Conservation (phyloP, 1,140 invertebrate species). For the Euwallacea fornicatus region DNA sequence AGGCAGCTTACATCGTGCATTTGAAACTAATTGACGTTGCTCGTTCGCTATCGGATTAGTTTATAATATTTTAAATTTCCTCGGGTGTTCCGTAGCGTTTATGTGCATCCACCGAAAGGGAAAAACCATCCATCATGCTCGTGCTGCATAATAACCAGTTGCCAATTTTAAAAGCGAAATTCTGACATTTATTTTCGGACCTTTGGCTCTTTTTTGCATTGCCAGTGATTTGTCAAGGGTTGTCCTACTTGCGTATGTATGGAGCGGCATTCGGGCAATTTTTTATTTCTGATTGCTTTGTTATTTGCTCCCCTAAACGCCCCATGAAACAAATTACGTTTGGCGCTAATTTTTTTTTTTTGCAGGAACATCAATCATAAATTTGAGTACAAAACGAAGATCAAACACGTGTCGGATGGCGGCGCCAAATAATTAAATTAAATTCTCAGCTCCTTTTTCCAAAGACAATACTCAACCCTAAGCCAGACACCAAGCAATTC, state of each 20-base stretch:
- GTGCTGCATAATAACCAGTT: neutral
- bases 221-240: conserved; percentile 7
- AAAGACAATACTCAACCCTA: conserved; percentile 4
- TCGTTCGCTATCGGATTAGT: no score
- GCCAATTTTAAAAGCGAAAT: conserved; percentile 2
- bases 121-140: no score
- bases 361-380: neutral
- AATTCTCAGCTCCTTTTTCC: no score
- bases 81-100: no score
- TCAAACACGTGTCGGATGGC: no score
- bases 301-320: neutral
- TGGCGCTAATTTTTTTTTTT: neutral
- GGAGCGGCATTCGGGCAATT: neutral
- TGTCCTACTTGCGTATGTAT: conserved; percentile 4
- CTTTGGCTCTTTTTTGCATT: neutral
- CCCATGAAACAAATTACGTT: neutral
- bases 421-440: no score
- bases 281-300: conserved; percentile 5
- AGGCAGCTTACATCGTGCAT: no score
- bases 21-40: no score
- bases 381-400: no score
- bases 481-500: conserved; percentile 22
- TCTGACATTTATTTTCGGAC: conserved; percentile 1
- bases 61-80: no score
- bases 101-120: no score